A percentile compares a stretch with the other conserved stretches of the same genome.
Evolutionary conservation across 92 coral and sea anemone species (phyloP).

Genomic region (Parazoanthus swiftii): DNA sequence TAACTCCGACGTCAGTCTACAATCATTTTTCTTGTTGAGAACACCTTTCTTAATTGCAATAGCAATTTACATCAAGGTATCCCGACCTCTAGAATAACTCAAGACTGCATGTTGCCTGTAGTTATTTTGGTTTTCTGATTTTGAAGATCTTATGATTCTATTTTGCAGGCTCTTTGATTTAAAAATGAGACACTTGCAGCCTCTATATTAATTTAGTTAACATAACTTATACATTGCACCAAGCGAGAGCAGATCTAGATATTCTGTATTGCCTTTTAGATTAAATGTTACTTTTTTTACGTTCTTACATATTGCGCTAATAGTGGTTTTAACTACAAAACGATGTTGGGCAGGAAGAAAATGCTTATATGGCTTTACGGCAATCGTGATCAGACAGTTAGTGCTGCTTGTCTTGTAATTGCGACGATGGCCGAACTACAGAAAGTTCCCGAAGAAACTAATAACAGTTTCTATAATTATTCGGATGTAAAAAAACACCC

Average conservation of each 20-base stretch:
- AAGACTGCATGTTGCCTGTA: neutral
- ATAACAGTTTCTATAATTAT: neutral
- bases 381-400: neutral
- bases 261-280: neutral
- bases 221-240: neutral
- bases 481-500: neutral
- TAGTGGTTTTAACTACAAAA: neutral
- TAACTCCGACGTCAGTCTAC: neutral
- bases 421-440: neutral
- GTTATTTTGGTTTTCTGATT: no score
- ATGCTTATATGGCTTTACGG: neutral
- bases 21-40: neutral
- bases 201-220: neutral
- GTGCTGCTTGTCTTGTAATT: neutral
- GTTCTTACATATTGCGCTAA: neutral
- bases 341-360: neutral
- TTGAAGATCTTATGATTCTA: no score
- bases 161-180: no score
- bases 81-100: neutral
- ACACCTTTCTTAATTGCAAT: neutral
- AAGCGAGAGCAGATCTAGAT: conserved; percentile 3
- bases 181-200: neutral
- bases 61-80: neutral
- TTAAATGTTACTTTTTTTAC: neutral
- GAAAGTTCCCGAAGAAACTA: neutral